Evolutionary conservation across 2,888 invertebrate species (phyloP), one percentile per base, ranked within the genome.

Genomic region (Cerastis leucographa): DNA sequence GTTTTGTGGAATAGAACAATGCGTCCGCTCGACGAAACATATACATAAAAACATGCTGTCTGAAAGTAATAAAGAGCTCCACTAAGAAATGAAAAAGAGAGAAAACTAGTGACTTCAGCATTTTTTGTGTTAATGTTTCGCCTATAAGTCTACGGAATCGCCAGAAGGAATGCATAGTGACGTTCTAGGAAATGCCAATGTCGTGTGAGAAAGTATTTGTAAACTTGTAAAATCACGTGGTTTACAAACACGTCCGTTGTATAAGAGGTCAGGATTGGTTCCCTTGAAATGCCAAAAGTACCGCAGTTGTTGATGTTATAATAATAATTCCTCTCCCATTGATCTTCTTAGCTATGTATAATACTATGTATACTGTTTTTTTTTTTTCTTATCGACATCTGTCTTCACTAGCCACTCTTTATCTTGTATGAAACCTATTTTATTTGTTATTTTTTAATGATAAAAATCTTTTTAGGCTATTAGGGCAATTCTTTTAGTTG

Each of bases 231-330:
- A 71, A 51, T 67, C 61, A 71, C 74, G 46, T 79, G 65, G 74
- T 73, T 62, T 29, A 42, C 61, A 54, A 17, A 46, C 42, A 42
- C 11, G 54, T 29, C 56, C 5, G 46, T 54, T 61, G 51, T 54
- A 25, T 54, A 67, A 22, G 61, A 67, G n/a, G 29, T 64, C 22
- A 25, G 42, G 22, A 46, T 74, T 71, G 72, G 76, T 75, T 70
- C 44, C 46, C 51, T 80, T 71, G 65, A 77, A 71, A 82, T 79
- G 88, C 86, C 81, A 81, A 87, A 74, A 69, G 68, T 40, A 42
- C 71, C 64, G 62, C 51, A 56, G 65, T 70, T 74, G 71, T 78
- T 84, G 70, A 76, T 65, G 71, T 81, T 71, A 70, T 56, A 62
- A 66, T 56, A 62, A 66, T 72, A 66, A 51, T 22, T 82, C 46